phyloP scores from a whole-genome alignment of 1,140 invertebrate species.

The Brevipalpus yothersi region DNA sequence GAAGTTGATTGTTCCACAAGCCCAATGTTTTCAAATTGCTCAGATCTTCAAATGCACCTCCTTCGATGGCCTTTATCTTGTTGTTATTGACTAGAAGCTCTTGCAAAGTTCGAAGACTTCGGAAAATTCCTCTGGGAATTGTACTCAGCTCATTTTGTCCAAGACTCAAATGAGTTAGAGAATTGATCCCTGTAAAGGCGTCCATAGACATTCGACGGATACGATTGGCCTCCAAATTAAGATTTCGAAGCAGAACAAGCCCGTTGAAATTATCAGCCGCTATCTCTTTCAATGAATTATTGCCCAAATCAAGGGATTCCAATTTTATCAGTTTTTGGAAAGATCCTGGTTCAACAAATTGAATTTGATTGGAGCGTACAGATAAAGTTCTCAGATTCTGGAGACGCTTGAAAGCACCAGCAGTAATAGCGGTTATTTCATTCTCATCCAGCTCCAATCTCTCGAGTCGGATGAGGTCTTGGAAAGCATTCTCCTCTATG shows the following conservation, averaged over 20 bases:
- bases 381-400: not conserved
- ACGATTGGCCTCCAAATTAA: not conserved
- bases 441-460: not conserved
- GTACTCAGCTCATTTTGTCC: not conserved
- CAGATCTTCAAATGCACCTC: not conserved
- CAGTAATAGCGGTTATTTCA: not conserved
- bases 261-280: not conserved
- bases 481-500: not conserved
- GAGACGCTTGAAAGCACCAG: not conserved
- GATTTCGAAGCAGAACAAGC: not conserved
- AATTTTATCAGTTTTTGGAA: not conserved
- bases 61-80: not conserved
- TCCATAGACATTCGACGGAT: not conserved
- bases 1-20: not conserved
- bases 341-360: not conserved
- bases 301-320: not conserved
- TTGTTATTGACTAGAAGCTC: not conserved
- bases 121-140: not conserved
- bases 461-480: not conserved
- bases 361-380: not conserved
- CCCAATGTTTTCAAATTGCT: not conserved
- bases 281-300: not conserved
- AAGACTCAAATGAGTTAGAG: not conserved
- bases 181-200: not conserved
- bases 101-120: not conserved